phyloP scores from a whole-genome alignment of 2,113 vertebrate genomes.

The Indicator indicator region DNA sequence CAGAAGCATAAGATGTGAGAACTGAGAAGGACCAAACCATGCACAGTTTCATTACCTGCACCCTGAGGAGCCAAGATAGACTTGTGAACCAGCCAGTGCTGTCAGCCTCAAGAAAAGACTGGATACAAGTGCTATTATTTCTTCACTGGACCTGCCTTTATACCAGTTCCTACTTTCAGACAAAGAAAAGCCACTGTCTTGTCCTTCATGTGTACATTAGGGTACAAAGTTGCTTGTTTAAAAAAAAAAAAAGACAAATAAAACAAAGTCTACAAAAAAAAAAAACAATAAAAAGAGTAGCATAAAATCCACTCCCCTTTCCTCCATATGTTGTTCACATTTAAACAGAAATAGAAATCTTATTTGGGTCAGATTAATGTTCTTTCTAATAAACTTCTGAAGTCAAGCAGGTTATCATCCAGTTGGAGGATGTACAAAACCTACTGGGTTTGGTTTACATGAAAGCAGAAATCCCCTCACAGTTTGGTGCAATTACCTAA shows the following conservation, averaged over 20 bases:
- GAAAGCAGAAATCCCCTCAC: neutral
- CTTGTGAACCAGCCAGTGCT: slow-evolving; percentile 8
- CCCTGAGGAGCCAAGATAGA: neutral
- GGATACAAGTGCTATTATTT: neutral
- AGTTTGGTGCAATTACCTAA: neutral
- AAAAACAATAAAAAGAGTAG: neutral
- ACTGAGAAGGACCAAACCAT: slow-evolving; percentile 3
- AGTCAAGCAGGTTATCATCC: neutral
- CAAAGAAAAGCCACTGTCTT: neutral
- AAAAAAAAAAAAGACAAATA: neutral
- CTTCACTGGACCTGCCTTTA: neutral
- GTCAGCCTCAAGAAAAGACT: neutral
- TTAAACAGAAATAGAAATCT: neutral
- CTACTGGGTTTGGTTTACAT: neutral
- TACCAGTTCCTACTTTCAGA: neutral
- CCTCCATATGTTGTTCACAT: neutral
- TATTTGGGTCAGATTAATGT: neutral
- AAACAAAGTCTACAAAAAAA: neutral
- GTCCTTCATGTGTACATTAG: neutral
- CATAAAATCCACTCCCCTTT: neutral
- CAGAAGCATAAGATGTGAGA: slow-evolving; percentile 32
- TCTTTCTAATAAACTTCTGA: neutral
- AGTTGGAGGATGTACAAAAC: neutral
- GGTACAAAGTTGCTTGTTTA: neutral
- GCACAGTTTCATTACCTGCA: neutral